Evolutionary conservation across 2,113 vertebrate genomes (phyloP).

Genomic region (Protobothrops mucrosquamatus): DNA sequence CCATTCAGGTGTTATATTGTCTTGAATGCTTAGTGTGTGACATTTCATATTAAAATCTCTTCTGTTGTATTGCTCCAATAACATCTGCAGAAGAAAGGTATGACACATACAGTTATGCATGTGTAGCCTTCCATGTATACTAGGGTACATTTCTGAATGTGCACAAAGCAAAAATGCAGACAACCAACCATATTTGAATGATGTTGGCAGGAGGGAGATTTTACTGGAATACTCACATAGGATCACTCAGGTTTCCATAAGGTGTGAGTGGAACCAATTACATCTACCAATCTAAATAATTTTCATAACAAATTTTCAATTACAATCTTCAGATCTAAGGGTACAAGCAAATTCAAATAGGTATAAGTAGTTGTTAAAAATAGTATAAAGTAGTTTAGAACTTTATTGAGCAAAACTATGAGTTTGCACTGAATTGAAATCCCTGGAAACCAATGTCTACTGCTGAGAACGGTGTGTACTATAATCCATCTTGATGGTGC

Average conservation of each 20-base stretch:
- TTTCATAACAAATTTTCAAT: background rate
- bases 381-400: background rate
- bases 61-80: background rate
- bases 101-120: background rate
- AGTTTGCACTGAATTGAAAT: background rate
- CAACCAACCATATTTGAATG: background rate
- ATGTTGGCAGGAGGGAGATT: background rate
- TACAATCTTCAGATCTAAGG: background rate
- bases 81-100: background rate
- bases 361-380: background rate
- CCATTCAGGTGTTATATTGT: background rate
- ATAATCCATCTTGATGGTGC: background rate
- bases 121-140: background rate
- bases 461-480: background rate
- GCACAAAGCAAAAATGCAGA: background rate
- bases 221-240: background rate
- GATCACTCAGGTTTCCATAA: background rate
- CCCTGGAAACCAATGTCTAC: background rate
- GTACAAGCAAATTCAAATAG: background rate
- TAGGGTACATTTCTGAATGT: background rate
- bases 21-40: background rate
- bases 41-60: background rate
- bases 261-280: background rate
- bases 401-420: background rate
- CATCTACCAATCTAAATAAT: background rate